These are phyloP conservation scores for Columba janthina DNA, from an alignment of 2,113 vertebrate genomes.

Conservation along the genomic window DNA sequence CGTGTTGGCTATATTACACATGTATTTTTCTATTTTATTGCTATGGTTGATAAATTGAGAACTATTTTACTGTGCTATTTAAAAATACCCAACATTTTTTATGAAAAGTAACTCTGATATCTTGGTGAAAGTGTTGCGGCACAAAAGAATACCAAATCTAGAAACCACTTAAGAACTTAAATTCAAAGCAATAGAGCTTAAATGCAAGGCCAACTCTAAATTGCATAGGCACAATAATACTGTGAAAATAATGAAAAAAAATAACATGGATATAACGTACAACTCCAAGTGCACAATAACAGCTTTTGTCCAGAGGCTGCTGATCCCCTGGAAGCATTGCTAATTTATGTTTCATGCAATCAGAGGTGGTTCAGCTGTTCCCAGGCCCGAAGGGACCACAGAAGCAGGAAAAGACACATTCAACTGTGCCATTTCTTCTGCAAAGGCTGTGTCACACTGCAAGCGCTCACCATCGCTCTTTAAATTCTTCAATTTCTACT, in stretches of 20 bases:
- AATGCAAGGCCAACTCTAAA: neutral
- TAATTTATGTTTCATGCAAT: neutral
- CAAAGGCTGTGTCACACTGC: neutral
- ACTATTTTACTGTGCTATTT: neutral
- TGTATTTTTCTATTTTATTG: neutral
- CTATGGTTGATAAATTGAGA: neutral
- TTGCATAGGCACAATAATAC: neutral
- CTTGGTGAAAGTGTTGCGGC: neutral
- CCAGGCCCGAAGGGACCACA: neutral
- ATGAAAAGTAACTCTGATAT: neutral
- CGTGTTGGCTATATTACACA: neutral
- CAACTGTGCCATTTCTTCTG: neutral
- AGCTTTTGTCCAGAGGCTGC: neutral
- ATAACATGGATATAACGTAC: neutral
- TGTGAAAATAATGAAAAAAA: neutral
- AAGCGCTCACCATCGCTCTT: neutral
- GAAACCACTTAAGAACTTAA: neutral
- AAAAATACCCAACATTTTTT: neutral
- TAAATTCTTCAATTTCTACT: neutral
- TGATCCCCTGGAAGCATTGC: neutral
- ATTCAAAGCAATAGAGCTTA: neutral
- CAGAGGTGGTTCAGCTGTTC: neutral
- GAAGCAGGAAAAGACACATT: neutral
- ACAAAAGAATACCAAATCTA: neutral
- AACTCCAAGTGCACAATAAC: neutral